Evolutionary conservation across 2,113 vertebrate species (phyloP).

Genomic region (Corythaeola cristata): DNA sequence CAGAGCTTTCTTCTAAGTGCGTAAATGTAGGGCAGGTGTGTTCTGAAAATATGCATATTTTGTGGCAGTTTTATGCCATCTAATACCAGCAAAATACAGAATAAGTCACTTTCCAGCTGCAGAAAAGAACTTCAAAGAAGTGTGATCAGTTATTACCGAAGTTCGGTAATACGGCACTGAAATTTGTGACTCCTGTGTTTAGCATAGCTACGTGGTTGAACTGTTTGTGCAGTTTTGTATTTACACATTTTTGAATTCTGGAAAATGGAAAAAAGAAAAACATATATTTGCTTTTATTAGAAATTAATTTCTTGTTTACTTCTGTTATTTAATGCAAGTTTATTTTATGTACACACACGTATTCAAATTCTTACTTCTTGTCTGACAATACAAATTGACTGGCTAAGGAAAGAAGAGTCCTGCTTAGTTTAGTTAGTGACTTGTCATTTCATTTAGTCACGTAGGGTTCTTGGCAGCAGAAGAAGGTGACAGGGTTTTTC

Average conservation of each 20-base stretch:
- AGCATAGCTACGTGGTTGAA: background rate
- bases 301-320: background rate
- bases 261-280: background rate
- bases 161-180: background rate
- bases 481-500: background rate
- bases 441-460: background rate
- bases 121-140: background rate
- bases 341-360: background rate
- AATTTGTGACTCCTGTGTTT: background rate
- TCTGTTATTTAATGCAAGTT: background rate
- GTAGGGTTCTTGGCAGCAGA: background rate
- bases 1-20: background rate
- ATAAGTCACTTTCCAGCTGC: background rate
- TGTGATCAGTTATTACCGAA: background rate
- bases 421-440: background rate
- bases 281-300: background rate
- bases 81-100: background rate
- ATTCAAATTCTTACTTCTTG: background rate
- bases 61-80: background rate
- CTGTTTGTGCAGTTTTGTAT: background rate
- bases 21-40: background rate
- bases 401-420: background rate
- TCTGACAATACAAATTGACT: background rate
- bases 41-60: background rate
- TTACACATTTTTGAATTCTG: background rate